Evolutionary conservation across 2,888 invertebrate genomes (phyloP), one percentile per base, ranked within the genome.

Genomic region (Lacanobia oleracea): DNA sequence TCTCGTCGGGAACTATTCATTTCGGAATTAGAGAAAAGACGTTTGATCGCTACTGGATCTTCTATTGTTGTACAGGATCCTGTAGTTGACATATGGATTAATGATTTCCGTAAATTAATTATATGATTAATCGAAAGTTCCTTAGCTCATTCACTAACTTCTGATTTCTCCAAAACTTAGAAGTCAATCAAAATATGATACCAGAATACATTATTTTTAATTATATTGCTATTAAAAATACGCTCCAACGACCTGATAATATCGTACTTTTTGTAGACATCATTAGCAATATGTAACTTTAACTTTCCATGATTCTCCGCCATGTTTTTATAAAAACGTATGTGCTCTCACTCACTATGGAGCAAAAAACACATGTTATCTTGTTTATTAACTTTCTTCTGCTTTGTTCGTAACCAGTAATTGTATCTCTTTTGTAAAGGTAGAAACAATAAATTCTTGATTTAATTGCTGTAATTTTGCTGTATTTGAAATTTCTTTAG

Each of bases 321-420:
- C 75, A 67, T 72, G 78, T 75, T 68, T 68, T 81, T 81, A 71
- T 69, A 72, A 48, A 69, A 73, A 62, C 50, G 69, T 73, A 69
- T 71, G 53, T 74, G 79, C 84, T 83, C 81, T 83, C 79, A 70
- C 81, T 83, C 79, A 70, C 81, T 79, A 14, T 67, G 50, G 40
- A 64, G 60, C 66, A 80, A 83, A 82, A 72, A 83, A 73, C 70
- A 68, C 59, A 60, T 54, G 67, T 63, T 69, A 75, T 72, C 64
- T 62, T 69, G 72, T 81, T 74, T 70, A 63, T 71, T 67, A 83
- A 79, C 82, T 83, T 82, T 82, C 83, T 69, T 81, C 60, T 69
- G 77, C 68, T 78, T 83, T 83, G 78, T 83, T 81, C 68, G 40
- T 59, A 69, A 64, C 72, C 54, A 67, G 75, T 75, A 70, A 78